Base-by-base conservation (phyloP, 2,113 vertebrate genomes). In the Mobula hypostoma region DNA sequence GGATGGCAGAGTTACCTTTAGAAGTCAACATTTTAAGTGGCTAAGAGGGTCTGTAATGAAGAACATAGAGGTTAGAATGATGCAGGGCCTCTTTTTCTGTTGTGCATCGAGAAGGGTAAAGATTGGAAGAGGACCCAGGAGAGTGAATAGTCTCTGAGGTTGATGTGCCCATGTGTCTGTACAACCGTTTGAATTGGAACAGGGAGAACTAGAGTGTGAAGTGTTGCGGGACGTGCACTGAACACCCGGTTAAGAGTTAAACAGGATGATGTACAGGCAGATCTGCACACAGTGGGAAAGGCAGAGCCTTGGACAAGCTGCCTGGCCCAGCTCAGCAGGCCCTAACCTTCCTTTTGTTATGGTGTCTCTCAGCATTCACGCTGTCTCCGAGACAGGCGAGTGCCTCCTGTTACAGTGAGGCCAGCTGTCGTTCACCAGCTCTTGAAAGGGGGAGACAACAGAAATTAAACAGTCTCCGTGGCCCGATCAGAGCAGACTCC, bases 261-360 rank as follows among this genome's bases (percentile, higher is more conserved):
- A 27, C 56, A 12, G 82, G 6, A 5, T 68, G 15, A 19, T 0
- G 5, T n/a, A 27, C 29, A 66, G 29, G 66, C 29, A 68, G 85
- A 66, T 66, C 58, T 27, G 32, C 12, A 15, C 2, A n/a, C 61
- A 68, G 63, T 68, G 61, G 63, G 85, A 90, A 66, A 11, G 14
- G 5, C 61, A 36, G 85, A 19, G 29, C 29, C 29, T 19, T 14
- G 11, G 85, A 17, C 61, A 29, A 7, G 85, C 85, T 1, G 29
- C n/a, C 85, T 66, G 58, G 85, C 85, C 58, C 58, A 15, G 6
- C 85, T 58, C 85, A 88, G 85, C 85, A n/a, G n/a, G 85, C 66
- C 12, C n/a, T 90, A 90, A 90, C 85, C 58, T 66, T 87, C 61
- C 72, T 66, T 66, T 90, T 32, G 61, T 90, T 61, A 90, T 29